Base-by-base conservation (phyloP, 2,797 vertebrate genomes). In the Xerus rutilus region DNA sequence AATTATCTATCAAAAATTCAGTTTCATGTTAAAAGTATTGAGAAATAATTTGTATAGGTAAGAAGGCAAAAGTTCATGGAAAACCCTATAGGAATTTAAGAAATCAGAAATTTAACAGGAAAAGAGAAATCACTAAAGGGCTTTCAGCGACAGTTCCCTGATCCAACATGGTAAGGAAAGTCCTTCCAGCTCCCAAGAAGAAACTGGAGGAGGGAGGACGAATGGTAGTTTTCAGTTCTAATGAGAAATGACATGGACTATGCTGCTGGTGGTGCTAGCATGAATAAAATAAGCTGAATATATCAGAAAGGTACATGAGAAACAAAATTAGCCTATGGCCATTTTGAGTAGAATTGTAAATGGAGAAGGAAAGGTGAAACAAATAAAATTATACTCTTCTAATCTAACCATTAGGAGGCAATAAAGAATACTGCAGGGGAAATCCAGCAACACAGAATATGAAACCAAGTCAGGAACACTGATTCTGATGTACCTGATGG, bases 191-290 rank as follows among this genome's bases (percentile, higher is more conserved):
- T 67, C 35, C 11, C 11, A 39, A 47, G 35, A 59, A 7, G 47
- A 62, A 62, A 62, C 23, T 59, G 3, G 14, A 5, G 4, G 39
- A 5, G 17, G 59, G n/a, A 45, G 11, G 17, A 45, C 35, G 32
- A 74, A n/a, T 2, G 15, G 14, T 6, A 7, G n/a, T 0, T 14
- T 47, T 35, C 45, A 49, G 18, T 28, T 20, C 13, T n/a, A 10
- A 17, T 25, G 47, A 70, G 79, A 78, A 74, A 21, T 2, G 2
- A 54, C 7, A 0, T n/a, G 20, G 10, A 8, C 43, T 25, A 0
- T 23, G 9, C 11, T n/a, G 11, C 2, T 0, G 1, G 1, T 10
- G 23, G 59, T 62, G 23, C 9, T 6, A 32, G 6, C 2, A 13
- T 0, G 4, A 11, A 17, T 45, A 4, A 18, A 32, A 69, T 23